Evolutionary conservation across 2,113 vertebrate species (phyloP), one percentile per base, ranked within the genome.

Genomic region (Halichoeres trimaculatus): DNA sequence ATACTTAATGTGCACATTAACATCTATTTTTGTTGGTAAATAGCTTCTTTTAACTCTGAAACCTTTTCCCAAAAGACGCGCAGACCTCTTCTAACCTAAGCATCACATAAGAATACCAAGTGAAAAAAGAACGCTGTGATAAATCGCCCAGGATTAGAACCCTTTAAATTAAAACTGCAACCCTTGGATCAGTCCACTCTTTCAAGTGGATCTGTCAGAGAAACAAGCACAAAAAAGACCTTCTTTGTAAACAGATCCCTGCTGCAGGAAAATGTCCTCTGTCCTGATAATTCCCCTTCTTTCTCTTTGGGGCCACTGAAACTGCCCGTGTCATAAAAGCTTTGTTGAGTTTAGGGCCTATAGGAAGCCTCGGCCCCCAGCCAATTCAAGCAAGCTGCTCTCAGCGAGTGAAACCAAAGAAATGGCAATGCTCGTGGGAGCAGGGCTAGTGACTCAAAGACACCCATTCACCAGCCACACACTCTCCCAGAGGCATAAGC

Each of bases 331-430:
- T 82, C 77, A 84, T 81, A 70, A 81, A 85, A 55, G 74, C 87
- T 89, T 82, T 88, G 87, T 89, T 73, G 70, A 22, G 72, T 59
- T 67, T 41, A 66, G 74, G 76, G 64, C 64, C 83, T 74, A 30
- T 70, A 86, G 86, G 80, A 89, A 77, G 67, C 72, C 48, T 54
- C 22, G 34, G 66, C 74, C 72, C 57, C 57, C 13, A 2, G 82
- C 64, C 84, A 83, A 70, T 67, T 69, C 70, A 52, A 48, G 13
- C 76, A 54, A 69, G 70, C 71, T 38, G 61, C 81, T 86, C 67
- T 81, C 65, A 74, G 79, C 5, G 2, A 80, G 76, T 79, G 89
- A 88, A 92, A 92, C 84, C 59, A 68, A 87, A 90, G 87, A 90
- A 88, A 91, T 86, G 88, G 87, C 76, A 88, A 79, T 34, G 69